Base-by-base conservation (phyloP, 2,888 invertebrate species). In the Hydraecia micacea region DNA sequence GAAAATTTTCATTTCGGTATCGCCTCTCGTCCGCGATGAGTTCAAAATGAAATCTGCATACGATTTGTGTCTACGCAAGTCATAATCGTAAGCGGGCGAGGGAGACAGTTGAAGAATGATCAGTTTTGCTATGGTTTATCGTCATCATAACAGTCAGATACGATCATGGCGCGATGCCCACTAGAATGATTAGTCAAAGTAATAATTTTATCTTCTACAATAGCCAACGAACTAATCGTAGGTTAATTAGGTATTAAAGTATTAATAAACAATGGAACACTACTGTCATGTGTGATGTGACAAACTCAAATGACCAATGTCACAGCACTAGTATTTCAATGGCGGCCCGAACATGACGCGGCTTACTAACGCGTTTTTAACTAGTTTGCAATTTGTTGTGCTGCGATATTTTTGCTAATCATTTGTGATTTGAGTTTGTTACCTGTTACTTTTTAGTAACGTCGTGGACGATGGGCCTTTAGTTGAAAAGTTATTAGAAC, bases 31-130 rank as follows among this genome's bases (percentile, higher is more conserved):
- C 77, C 32, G 73, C 81, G 85, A 86, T 86, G 87, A 83, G 78
- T 75, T 85, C 75, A 42, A 88, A 80, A 86, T 87, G 71, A 81
- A 85, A 89, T 89, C 71, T 86, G 76, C 80, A 88, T 88, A 79
- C 42, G 75, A 86, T 88, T 89, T 75, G 36, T 69, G 42, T 36
- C 5, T 13, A n/a, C 58, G 15, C 73, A 80, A 81, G 81, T 83
- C 60, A 82, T 21, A 72, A 73, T 75, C 77, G 66, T 0, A 1
- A 73, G 84, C 80, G 81, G 46, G 1, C 0, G 9, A 58, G 1
- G 2, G 9, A 2, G 13, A 32, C 6, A 8, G 0, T 21, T 0
- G 0, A 25, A 69, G 0, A 32, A 21, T 39, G n/a, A 5, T 21
- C 6, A 36, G 13, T 4, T 46, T 71, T 62, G 49, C 15, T 28